These are phyloP conservation scores for Magallana ariakensis DNA, from an alignment of 1,140 invertebrate species.

Conservation along the genomic window DNA sequence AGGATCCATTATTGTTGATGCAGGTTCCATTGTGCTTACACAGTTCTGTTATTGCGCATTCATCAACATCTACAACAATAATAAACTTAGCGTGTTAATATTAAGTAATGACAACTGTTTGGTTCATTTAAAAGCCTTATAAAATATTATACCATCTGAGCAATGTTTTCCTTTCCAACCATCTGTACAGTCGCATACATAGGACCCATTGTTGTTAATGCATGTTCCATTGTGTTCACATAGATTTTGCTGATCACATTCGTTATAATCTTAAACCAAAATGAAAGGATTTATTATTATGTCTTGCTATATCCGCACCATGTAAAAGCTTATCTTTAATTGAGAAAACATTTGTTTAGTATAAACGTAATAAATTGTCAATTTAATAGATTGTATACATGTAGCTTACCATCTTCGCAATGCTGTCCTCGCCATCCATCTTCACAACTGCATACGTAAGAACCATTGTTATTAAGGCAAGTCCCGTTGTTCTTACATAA, in stretches of 20 bases:
- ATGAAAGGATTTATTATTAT: neutral
- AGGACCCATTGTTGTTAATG: conserved; percentile 82
- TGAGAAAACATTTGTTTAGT: no score
- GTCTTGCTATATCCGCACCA: no score
- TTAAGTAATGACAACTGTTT: no score
- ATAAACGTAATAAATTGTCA: no score
- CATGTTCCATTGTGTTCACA: conserved; percentile 93
- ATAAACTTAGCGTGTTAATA: neutral
- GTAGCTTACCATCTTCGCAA: conserved; percentile 73
- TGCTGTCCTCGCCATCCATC: neutral
- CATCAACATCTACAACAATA: conserved; percentile 28
- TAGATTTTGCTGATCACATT: conserved; percentile 31
- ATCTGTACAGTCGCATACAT: conserved; percentile 52
- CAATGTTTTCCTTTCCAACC: conserved; percentile 81
- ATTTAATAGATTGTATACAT: neutral
- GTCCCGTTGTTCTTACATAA: conserved; percentile 33
- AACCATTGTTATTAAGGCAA: conserved; percentile 41
- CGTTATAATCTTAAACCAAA: conserved; percentile 42
- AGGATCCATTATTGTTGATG: conserved; percentile 90
- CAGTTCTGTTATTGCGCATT: conserved; percentile 79
- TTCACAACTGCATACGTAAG: conserved; percentile 36
- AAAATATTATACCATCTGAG: conserved; percentile 47
- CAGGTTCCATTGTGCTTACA: conserved; percentile 92
- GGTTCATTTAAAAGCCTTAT: neutral
- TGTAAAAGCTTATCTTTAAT: no score